Conservation (phyloP, 2,888 invertebrate species). For the Petrolisthes manimaculis region DNA sequence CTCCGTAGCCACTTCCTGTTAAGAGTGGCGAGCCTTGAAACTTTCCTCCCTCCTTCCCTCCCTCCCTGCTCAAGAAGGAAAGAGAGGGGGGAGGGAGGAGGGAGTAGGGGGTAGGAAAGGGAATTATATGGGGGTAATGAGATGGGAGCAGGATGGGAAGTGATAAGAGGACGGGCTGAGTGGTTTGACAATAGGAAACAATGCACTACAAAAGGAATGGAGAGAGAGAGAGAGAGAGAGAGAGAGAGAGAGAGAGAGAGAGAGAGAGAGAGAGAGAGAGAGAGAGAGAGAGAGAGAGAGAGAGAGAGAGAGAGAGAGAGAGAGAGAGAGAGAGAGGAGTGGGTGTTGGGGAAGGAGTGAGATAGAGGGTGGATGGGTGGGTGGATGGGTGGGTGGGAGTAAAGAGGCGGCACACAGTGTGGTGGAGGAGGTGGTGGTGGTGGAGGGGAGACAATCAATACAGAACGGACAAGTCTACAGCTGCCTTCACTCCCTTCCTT, state of each 20-base stretch:
- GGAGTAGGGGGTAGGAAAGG: neutral
- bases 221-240: neutral
- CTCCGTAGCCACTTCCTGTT: too few relatives aligned
- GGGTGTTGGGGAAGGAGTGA: neutral
- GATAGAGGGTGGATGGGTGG: neutral
- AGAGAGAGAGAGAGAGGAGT: neutral
- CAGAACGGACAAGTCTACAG: too few relatives aligned
- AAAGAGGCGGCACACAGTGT: neutral
- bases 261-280: neutral
- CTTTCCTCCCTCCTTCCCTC: too few relatives aligned
- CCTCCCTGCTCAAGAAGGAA: neutral
- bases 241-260: slow-evolving; percentile 7
- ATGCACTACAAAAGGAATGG: neutral
- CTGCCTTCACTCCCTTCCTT: too few relatives aligned
- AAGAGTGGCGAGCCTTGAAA: too few relatives aligned
- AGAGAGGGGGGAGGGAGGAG: neutral
- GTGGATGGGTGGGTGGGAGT: neutral
- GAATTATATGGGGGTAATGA: neutral
- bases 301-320: neutral
- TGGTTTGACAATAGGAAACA: too few relatives aligned
- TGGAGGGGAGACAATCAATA: neutral
- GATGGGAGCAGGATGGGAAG: neutral
- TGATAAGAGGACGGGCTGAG: neutral
- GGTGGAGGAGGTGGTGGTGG: neutral
- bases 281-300: neutral